A percentile compares a stretch with the other conserved stretches of the same genome.
phyloP scores from a whole-genome alignment of 2,888 invertebrate genomes.

The Acanthosepion lycidas region DNA sequence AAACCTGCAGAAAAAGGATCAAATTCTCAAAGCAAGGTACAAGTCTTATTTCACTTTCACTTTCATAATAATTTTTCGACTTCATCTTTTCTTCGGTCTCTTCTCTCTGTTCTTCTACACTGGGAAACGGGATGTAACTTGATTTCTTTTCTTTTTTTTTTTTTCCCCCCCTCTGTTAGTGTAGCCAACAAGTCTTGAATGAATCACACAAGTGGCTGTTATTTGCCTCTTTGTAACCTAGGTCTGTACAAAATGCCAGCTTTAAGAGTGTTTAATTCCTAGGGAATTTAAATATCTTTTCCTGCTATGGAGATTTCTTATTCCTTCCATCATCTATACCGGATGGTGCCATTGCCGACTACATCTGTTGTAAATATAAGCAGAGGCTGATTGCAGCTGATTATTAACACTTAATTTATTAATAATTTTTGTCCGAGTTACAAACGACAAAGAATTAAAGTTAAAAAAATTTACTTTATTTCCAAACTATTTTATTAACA shows the following conservation, averaged over 20 bases:
- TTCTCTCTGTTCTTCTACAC: neutral
- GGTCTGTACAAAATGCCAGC: neutral
- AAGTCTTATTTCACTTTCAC: neutral
- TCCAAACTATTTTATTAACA: neutral
- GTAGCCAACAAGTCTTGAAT: neutral
- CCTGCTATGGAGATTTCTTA: neutral
- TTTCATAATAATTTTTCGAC: neutral
- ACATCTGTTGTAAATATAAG: neutral
- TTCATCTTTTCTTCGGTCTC: neutral
- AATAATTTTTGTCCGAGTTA: neutral
- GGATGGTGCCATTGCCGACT: neutral
- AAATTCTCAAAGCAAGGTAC: neutral
- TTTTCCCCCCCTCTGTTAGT: too few relatives aligned
- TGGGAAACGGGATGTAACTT: neutral
- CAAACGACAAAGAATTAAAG: neutral
- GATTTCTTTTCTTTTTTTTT: neutral
- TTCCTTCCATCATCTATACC: neutral
- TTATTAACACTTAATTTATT: neutral
- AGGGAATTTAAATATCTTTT: neutral
- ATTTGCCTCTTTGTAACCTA: neutral
- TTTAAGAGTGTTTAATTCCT: neutral
- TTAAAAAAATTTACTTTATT: neutral
- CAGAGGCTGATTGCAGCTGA: neutral
- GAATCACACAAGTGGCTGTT: constrained; percentile 13
- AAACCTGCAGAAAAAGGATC: neutral